phyloP scores from a whole-genome alignment of 2,797 vertebrate genomes.

The Gymnoscopelus microlampas region DNA sequence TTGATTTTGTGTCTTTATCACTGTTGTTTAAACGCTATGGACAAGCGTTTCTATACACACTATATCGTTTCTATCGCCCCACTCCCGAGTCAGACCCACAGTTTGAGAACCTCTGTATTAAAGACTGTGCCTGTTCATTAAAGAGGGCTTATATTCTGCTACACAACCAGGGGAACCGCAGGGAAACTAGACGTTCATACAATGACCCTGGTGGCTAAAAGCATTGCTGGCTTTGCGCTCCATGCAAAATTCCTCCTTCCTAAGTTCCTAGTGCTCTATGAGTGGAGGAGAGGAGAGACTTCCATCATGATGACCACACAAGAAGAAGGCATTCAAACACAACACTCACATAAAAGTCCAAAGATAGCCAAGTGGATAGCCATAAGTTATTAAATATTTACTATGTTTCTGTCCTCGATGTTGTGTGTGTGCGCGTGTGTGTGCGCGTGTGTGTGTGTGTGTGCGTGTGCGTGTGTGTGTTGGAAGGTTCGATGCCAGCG shows the following conservation, averaged over 20 bases:
- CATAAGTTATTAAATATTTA: constrained; percentile 63
- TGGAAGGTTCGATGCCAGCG: too few relatives aligned
- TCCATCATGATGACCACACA: constrained; percentile 67
- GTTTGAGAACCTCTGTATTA: too few relatives aligned
- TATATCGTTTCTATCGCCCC: too few relatives aligned
- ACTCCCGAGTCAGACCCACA: too few relatives aligned
- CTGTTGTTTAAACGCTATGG: too few relatives aligned
- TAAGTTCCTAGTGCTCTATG: constrained; percentile 57
- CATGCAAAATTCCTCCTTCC: constrained; percentile 6
- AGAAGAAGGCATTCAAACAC: constrained; percentile 59
- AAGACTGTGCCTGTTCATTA: constrained; percentile 38
- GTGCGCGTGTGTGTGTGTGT: too few relatives aligned
- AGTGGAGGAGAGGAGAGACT: constrained; percentile 30
- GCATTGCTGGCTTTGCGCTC: constrained; percentile 73
- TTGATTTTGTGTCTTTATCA: too few relatives aligned
- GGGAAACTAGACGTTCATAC: constrained; percentile 52
- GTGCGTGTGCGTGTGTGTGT: background rate
- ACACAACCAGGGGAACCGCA: constrained; percentile 33
- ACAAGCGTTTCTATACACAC: too few relatives aligned
- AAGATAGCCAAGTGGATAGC: constrained; percentile 27
- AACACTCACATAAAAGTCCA: constrained; percentile 3
- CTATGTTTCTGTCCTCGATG: constrained; percentile 29
- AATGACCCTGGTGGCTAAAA: constrained; percentile 61
- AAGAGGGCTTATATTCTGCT: constrained; percentile 38
- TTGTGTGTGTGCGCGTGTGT: too few relatives aligned